These are phyloP conservation scores for Rotaria magnacalcarata DNA, from an alignment of 2,888 invertebrate species.

Conservation along the genomic window DNA sequence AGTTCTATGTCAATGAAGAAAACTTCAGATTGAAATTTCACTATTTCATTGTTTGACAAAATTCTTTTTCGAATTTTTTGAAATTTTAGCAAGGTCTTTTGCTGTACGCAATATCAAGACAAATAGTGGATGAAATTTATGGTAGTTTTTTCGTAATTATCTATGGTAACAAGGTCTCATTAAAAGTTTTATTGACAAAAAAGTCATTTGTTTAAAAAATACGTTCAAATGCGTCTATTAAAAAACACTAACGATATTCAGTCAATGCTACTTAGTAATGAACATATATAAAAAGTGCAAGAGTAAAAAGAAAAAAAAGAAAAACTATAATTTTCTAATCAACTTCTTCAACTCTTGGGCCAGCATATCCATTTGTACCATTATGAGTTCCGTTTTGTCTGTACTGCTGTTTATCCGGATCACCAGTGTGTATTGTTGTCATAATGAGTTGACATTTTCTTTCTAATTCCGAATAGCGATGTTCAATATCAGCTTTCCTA, in stretches of 20 bases:
- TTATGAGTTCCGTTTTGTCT: not conserved
- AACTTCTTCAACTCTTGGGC: constrained; percentile 27
- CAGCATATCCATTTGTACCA: not conserved
- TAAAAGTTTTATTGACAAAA: no score
- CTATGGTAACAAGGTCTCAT: no score
- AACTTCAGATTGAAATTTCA: no score
- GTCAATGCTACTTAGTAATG: not conserved
- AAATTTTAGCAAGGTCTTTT: no score
- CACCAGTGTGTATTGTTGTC: constrained; percentile 23
- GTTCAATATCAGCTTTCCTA: constrained; percentile 14
- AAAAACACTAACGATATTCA: not conserved
- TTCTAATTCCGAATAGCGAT: constrained; percentile 37
- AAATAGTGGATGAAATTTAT: no score
- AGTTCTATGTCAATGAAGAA: no score
- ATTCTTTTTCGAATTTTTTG: no score
- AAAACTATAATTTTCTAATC: not conserved
- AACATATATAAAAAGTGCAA: not conserved
- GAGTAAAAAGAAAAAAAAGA: not conserved
- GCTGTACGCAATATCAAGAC: no score
- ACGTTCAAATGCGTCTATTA: no score
- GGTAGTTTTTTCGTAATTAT: no score
- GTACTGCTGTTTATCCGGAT: not conserved
- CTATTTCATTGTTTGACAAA: no score
- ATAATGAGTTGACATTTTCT: constrained; percentile 43
- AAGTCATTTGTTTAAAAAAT: no score